A percentile compares a stretch with the other conserved stretches of the same genome.
Evolutionary conservation across 2,888 invertebrate genomes (phyloP).

Genomic region (Erebia aethiops): DNA sequence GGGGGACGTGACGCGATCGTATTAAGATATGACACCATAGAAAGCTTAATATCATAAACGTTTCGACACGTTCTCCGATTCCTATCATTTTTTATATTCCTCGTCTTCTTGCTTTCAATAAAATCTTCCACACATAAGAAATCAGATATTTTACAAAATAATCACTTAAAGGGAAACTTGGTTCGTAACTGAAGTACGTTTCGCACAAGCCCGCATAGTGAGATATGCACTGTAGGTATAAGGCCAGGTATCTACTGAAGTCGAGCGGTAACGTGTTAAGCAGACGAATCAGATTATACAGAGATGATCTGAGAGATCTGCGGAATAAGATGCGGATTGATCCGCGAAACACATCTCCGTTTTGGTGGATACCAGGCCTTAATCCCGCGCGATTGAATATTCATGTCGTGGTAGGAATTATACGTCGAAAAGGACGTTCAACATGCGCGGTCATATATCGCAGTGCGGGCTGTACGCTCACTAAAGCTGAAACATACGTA

Average conservation of each 20-base stretch:
- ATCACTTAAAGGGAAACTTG: not conserved
- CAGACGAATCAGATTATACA: no score
- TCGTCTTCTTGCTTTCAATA: no score
- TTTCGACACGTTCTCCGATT: constrained; percentile 70
- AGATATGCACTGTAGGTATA: not conserved
- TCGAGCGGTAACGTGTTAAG: no score
- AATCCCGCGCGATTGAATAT: no score
- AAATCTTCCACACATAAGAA: constrained; percentile 6
- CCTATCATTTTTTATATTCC: constrained; percentile 52
- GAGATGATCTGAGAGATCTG: no score
- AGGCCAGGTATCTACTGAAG: no score
- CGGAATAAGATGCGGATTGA: no score
- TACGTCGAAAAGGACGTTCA: no score
- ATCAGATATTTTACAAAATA: not conserved
- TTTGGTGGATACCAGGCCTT: no score
- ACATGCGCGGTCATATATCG: not conserved
- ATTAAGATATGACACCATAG: constrained; percentile 70
- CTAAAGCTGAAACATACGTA: no score
- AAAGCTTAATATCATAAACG: constrained; percentile 66
- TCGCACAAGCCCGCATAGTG: not conserved
- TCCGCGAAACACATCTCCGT: no score
- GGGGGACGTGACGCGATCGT: constrained; percentile 64
- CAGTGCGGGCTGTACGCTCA: not conserved
- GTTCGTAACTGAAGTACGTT: not conserved
- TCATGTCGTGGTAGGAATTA: no score